Conservation (phyloP, 2,113 vertebrate genomes). For the Silurus meridionalis region DNA sequence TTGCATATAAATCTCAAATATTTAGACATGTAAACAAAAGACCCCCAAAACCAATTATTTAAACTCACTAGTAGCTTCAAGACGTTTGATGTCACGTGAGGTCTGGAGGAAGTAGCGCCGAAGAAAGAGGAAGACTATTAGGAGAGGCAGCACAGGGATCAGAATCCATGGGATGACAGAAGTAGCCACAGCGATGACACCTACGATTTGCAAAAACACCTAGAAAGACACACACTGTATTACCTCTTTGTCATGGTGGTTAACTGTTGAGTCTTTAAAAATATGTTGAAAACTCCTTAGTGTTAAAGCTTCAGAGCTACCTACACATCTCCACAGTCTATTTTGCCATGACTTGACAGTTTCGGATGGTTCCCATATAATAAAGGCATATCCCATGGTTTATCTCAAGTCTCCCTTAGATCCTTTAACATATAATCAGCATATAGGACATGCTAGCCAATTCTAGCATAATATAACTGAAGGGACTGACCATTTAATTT, state of each 20-base stretch:
- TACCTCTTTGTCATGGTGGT: conserved; percentile 39
- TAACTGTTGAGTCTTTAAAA: conserved; percentile 35
- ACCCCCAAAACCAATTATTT: background rate
- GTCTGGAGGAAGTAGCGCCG: conserved; percentile 84
- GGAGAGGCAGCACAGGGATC: conserved; percentile 79
- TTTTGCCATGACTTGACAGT: conserved; percentile 45
- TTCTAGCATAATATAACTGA: conserved; percentile 21
- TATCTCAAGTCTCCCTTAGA: background rate
- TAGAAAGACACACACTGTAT: conserved; percentile 49
- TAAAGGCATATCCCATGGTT: conserved; percentile 22
- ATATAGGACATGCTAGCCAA: background rate
- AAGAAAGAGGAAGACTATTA: conserved; percentile 78
- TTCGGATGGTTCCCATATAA: conserved; percentile 25
- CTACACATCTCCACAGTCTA: conserved; percentile 14
- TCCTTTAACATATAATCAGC: conserved; percentile 10
- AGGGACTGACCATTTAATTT: background rate
- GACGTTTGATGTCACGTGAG: conserved; percentile 84
- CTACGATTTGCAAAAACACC: conserved; percentile 78
- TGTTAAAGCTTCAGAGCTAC: conserved; percentile 28
- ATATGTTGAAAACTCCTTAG: conserved; percentile 34
- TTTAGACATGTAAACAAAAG: background rate
- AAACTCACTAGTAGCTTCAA: conserved; percentile 83
- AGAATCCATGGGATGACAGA: conserved; percentile 84
- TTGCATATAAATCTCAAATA: background rate
- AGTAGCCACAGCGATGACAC: conserved; percentile 80